Evolutionary conservation across 2,888 invertebrate species (phyloP), one percentile per base, ranked within the genome.

Genomic region (Amitus sp.): DNA sequence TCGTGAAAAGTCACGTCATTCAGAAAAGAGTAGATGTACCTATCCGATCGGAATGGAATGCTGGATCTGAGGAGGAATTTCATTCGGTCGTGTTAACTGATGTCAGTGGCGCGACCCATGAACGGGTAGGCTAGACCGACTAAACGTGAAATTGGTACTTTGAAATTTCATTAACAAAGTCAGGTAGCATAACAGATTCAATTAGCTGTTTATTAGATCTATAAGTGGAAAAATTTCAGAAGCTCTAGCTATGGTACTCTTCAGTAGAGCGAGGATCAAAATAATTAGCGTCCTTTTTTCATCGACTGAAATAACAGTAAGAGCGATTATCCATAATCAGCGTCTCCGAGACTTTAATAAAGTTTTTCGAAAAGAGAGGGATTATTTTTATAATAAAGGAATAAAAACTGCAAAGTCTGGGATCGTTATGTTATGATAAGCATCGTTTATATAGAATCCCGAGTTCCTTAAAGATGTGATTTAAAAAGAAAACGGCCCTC

Each of bases 101-200:
- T 57, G 57, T 68, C 54, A 63, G 54, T 67, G 65, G 67, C 71
- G 62, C 65, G 63, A 61, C 43, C 65, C 67, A 66, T 69, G 63
- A 71, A 69, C 70, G 66, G 65, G 67, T 65, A 71, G 70, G 62
- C 67, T 71, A 73, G 71, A 72, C 73, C 71, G 74, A 70, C 73
- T 74, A 73, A 78, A 77, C 79, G 79, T 79, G 79, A 79, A 79
- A 80, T 80, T 80, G 80, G 78, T 79, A 79, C 78, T 80, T 79
- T 76, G 78, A 80, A 80, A 80, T 80, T 80, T 80, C 80, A 80
- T 80, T 80, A 80, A 79, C 72, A 74, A 78, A 80, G 80, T 80
- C 80, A 80, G 79, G 76, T 79, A 78, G 78, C 79, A 79, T 80
- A 79, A 79, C 80, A 77, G 79, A 80, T 80, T 80, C 79, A 80